Base-by-base conservation (phyloP, 2,888 invertebrate species). In the Xanthostigma xanthostigma region DNA sequence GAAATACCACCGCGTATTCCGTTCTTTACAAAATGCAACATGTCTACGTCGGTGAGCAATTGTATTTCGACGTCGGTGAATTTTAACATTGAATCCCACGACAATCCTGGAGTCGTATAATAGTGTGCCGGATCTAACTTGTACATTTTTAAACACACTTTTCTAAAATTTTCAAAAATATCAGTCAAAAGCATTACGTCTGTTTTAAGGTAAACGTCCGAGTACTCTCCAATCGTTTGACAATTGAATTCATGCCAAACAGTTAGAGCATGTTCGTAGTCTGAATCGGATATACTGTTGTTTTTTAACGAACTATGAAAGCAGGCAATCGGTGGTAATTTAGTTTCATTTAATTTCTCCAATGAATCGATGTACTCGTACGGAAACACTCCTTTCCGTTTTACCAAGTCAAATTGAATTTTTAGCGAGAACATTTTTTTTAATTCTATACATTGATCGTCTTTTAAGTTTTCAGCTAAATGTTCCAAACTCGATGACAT, bases 221-320 rank as follows among this genome's bases (percentile, higher is more conserved):
- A 39, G 17, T 56, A 56, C 14, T 55, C 54, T 8, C 48, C 46
- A 2, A 56, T 9, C 0, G 47, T 55, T 13, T 43, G 41, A n/a
- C 49, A 49, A 1, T 50, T 12, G 11, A 56, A 51, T 9, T 42
- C 34, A 0, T 48, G 14, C 54, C 56, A 58, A 3, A 57, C 51
- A 4, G 36, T 40, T 12, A 44, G 36, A 4, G 56, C 56, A 46
- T 54, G 54, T 9, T 48, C n/a, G 43, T 57, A 54, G 11, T 56
- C 44, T 9, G 10, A 9, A 35, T 12, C 5, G 5, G 35, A n/a
- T 13, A 60, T 51, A 6, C 35, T 9, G 50, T 9, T 46, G 47
- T n/a, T 49, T 44, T 1, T 10, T 10, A 8, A 53, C 48, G 4
- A 37, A 9, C 49, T 54, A 36, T 46, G 55, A 49, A 55, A 56